Percentiles rank a stretch among this genome's conserved stretches.
Conservation (phyloP, 2,113 vertebrate genomes). For the Pluvialis apricaria region DNA sequence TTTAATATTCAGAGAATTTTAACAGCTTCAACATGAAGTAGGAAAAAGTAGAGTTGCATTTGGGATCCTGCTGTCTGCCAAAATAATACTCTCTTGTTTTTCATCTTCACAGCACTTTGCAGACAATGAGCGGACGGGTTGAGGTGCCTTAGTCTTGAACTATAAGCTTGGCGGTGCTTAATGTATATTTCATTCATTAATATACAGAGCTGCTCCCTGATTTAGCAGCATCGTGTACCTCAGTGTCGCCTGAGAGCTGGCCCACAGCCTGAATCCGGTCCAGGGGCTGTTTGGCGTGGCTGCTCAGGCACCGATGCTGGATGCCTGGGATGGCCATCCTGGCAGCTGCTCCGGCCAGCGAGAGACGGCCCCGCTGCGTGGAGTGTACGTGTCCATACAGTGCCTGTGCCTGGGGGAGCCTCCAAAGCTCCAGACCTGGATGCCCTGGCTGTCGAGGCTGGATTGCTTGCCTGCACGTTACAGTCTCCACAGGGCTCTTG, state of each 20-base stretch:
- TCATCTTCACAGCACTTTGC: not conserved
- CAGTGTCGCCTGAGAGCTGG: not conserved
- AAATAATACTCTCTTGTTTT: not conserved
- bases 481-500: not conserved
- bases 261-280: not conserved
- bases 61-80: not conserved
- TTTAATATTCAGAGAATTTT: constrained; percentile 72
- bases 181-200: not conserved
- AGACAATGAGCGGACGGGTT: not conserved
- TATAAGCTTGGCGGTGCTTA: not conserved
- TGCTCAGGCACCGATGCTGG: not conserved
- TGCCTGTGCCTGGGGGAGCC: fast-evolving
- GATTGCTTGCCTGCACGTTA: not conserved
- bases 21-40: constrained; percentile 61
- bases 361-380: not conserved
- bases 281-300: not conserved
- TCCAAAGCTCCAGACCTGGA: not conserved
- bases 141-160: not conserved
- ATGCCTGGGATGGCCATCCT: fast-evolving
- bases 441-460: not conserved
- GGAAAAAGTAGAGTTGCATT: not conserved
- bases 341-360: fast-evolving
- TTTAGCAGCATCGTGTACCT: not conserved
- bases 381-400: fast-evolving
- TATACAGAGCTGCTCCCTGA: not conserved